phyloP scores from a whole-genome alignment of 2,113 vertebrate genomes.

The Pithys albifrons region DNA sequence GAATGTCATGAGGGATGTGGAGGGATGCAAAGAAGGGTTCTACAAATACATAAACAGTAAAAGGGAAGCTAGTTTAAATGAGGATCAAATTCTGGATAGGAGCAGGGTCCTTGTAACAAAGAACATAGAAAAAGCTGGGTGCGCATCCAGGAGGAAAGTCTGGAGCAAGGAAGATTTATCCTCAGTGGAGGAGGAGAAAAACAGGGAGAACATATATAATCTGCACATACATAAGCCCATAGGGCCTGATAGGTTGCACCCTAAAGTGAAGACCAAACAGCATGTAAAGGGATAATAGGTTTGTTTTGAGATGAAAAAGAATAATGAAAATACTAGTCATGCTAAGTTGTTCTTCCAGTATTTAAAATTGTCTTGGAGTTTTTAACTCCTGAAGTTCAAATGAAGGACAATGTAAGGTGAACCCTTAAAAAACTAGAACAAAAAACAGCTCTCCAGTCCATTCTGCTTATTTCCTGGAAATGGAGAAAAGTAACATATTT shows the following conservation, averaged over 20 bases:
- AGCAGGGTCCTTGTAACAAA: not conserved
- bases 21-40: not conserved
- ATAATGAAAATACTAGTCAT: not conserved
- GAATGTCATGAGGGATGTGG: not conserved
- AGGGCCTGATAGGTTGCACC: not conserved
- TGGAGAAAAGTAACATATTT: not conserved
- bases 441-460: not conserved
- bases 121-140: not conserved
- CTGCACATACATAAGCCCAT: fast-evolving
- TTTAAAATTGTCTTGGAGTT: not conserved
- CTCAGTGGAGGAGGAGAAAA: not conserved
- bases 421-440: not conserved
- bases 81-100: not conserved
- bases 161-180: not conserved
- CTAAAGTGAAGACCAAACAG: not conserved
- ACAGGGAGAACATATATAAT: not conserved
- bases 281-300: not conserved
- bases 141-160: not conserved
- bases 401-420: not conserved
- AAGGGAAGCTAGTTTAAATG: not conserved
- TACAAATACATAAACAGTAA: not conserved
- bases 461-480: not conserved
- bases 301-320: not conserved
- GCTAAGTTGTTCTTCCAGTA: not conserved
- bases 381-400: not conserved